Percentiles rank a stretch among this genome's conserved stretches.
phyloP scores from a whole-genome alignment of 2,888 invertebrate genomes.

The Coremacera marginata region DNA sequence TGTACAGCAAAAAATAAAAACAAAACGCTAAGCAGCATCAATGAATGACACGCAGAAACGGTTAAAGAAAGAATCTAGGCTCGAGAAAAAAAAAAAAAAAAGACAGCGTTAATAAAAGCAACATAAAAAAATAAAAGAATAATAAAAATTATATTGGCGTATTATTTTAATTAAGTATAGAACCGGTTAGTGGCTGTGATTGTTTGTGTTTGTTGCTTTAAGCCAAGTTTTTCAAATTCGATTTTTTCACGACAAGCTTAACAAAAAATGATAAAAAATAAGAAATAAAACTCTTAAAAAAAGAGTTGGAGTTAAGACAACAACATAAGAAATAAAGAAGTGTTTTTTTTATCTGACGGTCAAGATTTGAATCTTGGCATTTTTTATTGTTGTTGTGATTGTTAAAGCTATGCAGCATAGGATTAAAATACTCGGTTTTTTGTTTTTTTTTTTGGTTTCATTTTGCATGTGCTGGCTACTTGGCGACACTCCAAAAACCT shows the following conservation, averaged over 20 bases:
- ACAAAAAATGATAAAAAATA: not conserved
- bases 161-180: conserved; percentile 65
- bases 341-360: conserved; percentile 33
- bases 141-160: conserved; percentile 62
- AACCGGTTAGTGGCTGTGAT: conserved; percentile 55
- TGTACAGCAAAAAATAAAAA: not conserved
- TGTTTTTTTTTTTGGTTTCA: conserved; percentile 35
- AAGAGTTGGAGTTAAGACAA: not conserved
- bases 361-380: conserved; percentile 18
- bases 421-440: conserved; percentile 14
- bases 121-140: conserved; percentile 39
- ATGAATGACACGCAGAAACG: conserved; percentile 16
- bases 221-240: conserved; percentile 15
- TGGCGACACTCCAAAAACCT: conserved; percentile 63
- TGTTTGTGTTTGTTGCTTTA: conserved; percentile 17
- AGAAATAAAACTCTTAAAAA: not conserved
- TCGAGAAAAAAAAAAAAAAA: not conserved
- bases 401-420: conserved; percentile 25
- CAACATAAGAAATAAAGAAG: conserved; percentile 18
- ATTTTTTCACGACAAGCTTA: conserved; percentile 13
- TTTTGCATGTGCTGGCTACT: conserved; percentile 61
- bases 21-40: not conserved
- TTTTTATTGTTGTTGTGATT: conserved; percentile 24
- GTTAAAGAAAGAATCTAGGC: not conserved
- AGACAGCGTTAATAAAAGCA: conserved; percentile 29